Evolutionary conservation across 2,113 vertebrate genomes (phyloP).

Genomic region (Sinocyclocheilus maitianheensis): DNA sequence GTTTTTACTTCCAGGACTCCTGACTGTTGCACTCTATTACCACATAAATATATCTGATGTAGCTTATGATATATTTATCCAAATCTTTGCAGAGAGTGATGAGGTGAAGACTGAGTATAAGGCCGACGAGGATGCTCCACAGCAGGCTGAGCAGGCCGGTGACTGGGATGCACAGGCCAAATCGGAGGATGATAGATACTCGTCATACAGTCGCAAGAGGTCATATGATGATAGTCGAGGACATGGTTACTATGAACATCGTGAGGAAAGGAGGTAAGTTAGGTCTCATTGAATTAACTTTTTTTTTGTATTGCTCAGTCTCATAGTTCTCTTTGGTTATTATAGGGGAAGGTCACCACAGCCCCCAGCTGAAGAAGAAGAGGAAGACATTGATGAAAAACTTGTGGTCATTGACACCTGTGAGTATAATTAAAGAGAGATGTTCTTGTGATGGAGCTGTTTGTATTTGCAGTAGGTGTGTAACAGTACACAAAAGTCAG

Average conservation of each 20-base stretch:
- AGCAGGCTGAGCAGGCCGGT: slow-evolving; percentile 50
- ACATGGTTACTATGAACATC: slow-evolving; percentile 79
- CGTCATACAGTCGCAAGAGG: slow-evolving; percentile 75
- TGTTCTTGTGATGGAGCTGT: neutral
- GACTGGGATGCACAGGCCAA: slow-evolving; percentile 53
- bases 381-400: slow-evolving; percentile 81
- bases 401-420: slow-evolving; percentile 82
- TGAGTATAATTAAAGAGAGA: slow-evolving; percentile 64
- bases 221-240: slow-evolving; percentile 76
- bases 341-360: slow-evolving; percentile 80
- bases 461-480: neutral
- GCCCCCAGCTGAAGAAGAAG: slow-evolving; percentile 81
- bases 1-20: neutral
- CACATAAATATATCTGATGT: neutral
- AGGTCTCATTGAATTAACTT: neutral
- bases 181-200: slow-evolving; percentile 54
- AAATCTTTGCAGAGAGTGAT: neutral
- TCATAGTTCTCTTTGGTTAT: neutral
- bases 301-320: neutral
- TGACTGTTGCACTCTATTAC: neutral
- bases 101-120: slow-evolving; percentile 70
- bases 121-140: neutral
- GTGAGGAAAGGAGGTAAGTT: slow-evolving; percentile 78
- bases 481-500: no score
- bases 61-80: neutral